Base-by-base conservation (phyloP, 2,888 invertebrate genomes). In the Ectemnius continuus region DNA sequence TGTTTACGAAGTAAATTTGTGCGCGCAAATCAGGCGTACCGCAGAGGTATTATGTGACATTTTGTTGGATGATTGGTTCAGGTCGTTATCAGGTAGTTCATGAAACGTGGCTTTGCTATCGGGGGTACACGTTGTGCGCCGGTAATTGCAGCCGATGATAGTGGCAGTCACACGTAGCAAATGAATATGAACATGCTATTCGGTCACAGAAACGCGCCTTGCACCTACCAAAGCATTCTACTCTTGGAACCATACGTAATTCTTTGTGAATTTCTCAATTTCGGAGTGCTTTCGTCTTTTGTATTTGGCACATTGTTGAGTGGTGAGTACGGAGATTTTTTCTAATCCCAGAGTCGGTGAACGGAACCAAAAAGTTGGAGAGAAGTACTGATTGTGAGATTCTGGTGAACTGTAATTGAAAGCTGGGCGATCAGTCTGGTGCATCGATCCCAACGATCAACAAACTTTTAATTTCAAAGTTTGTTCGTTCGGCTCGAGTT, bases 401-500 rank as follows among this genome's bases (percentile, higher is more conserved):
- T 36, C 8, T 8, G 36, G 36, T 36, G 36, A 36, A 36, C 8
- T 36, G 36, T 11, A 36, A 8, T 36, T 36, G 8, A 36, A 36
- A 36, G 8, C 8, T 36, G 8, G 36, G 36, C 36, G 57, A 70
- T 78, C 82, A 66, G 62, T 84, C 84, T 85, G 88, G 87, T 90
- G 76, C 84, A 88, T 90, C 91, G 91, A 89, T 90, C 91, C 91
- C 64, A 86, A 88, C 90, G 91, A 88, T 89, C 90, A 91, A 88
- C 86, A 91, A 90, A 91, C 91, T 90, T 88, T 84, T 80, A 76
- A 84, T 83, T 85, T 73, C 62, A 76, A 85, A 91, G 91, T 91
- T 91, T 91, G 91, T 91, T 91, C 91, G 91, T 91, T 91, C 90
- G 91, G 91, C 91, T 91, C 91, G 91, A 91, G 90, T 90, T 90